A percentile compares a stretch with the other conserved stretches of the same genome.
phyloP scores from a whole-genome alignment of 2,888 invertebrate genomes.

The Macropis europaea region DNA sequence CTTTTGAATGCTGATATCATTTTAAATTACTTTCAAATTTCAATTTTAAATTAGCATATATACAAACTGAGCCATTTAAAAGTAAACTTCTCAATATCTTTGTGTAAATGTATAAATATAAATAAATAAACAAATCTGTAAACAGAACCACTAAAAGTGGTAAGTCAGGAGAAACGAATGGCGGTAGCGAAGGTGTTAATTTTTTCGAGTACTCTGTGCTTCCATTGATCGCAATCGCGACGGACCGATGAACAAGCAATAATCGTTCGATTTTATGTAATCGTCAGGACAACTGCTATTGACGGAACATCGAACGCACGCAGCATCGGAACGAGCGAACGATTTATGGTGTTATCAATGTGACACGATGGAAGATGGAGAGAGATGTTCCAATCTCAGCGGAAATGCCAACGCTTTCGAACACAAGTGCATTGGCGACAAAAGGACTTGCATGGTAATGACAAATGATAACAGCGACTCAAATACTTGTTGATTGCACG shows the following conservation, averaged over 20 bases:
- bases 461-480: slow-evolving; percentile 8
- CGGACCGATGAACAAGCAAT: neutral
- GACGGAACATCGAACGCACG: slow-evolving; percentile 89
- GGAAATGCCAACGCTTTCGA: slow-evolving; percentile 84
- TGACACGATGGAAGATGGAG: slow-evolving; percentile 88
- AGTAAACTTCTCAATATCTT: too few species aligned
- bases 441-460: slow-evolving; percentile 89
- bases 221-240: neutral
- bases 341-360: slow-evolving; percentile 92
- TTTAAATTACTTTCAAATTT: too few species aligned
- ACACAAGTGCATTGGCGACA: slow-evolving; percentile 89
- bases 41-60: too few species aligned
- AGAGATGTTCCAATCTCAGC: slow-evolving; percentile 85
- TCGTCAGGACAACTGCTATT: slow-evolving; percentile 79
- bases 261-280: neutral
- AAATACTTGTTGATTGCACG: slow-evolving; percentile 4
- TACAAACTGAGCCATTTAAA: too few species aligned
- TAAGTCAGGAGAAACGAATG: too few species aligned
- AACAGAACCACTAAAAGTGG: too few species aligned
- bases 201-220: neutral
- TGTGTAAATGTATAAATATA: too few species aligned
- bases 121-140: too few species aligned
- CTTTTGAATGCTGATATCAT: too few species aligned
- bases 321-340: slow-evolving; percentile 88
- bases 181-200: too few species aligned